Conservation (phyloP, 1,140 invertebrate species). For the Trypoxylus dichotomus region DNA sequence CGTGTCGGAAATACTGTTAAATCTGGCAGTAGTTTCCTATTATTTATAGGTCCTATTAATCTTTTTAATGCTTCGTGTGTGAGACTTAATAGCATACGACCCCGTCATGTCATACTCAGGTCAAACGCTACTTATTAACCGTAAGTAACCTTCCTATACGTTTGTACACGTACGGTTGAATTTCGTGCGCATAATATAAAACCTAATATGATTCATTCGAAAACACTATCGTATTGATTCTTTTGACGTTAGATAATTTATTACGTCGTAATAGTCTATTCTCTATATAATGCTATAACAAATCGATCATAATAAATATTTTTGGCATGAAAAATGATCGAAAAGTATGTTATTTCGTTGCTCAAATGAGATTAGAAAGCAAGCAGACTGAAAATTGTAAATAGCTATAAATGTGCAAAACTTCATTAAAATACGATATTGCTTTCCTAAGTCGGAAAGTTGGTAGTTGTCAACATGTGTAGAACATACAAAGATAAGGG, state of each 20-base stretch:
- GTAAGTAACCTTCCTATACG: not conserved
- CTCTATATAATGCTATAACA: not conserved
- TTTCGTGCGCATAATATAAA: not conserved
- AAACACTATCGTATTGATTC: not conserved
- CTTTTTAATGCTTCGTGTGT: not conserved
- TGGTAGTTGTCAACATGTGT: too few species aligned
- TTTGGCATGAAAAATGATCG: not conserved
- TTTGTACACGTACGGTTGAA: not conserved
- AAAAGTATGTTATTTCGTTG: not conserved
- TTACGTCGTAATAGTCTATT: not conserved
- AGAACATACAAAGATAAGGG: too few species aligned
- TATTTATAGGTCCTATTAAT: slow-evolving; percentile 7
- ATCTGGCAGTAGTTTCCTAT: not conserved
- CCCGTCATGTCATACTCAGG: not conserved
- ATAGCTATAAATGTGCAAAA: too few species aligned
- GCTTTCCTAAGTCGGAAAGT: too few species aligned
- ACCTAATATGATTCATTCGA: not conserved
- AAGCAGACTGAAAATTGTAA: too few species aligned
- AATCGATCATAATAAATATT: not conserved
- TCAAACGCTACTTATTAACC: not conserved
- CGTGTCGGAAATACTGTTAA: not conserved
- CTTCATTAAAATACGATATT: too few species aligned
- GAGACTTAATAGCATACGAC: not conserved
- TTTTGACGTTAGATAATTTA: not conserved
- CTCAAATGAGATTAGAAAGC: too few species aligned